Conservation (phyloP, 2,888 invertebrate genomes). For the Mythimna impura region DNA sequence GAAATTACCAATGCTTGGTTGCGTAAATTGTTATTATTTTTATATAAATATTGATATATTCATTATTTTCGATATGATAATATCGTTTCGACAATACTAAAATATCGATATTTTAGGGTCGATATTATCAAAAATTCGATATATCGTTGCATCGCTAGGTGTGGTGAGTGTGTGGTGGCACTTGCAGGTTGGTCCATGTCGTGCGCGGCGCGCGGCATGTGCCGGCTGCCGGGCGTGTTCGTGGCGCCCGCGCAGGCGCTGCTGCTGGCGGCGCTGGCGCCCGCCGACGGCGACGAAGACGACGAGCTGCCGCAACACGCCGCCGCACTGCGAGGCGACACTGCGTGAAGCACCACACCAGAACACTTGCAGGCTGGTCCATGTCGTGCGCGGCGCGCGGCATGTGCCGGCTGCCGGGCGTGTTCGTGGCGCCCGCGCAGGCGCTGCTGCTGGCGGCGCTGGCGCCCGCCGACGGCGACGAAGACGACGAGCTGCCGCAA, state of each 20-base stretch:
- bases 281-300: background rate
- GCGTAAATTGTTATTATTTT: no score
- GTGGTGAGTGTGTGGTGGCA: background rate
- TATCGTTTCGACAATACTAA: no score
- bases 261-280: conserved; percentile 70
- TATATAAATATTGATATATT: no score
- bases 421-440: conserved; percentile 74
- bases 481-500: no score
- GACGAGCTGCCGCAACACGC: no score
- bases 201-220: conserved; percentile 61
- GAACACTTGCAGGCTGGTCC: conserved; percentile 38
- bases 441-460: conserved; percentile 74
- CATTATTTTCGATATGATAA: no score
- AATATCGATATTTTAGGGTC: no score
- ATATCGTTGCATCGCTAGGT: no score
- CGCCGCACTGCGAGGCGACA: background rate
- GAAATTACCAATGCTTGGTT: no score
- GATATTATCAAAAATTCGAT: no score
- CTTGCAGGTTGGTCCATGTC: conserved; percentile 45
- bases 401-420: conserved; percentile 73
- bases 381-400: conserved; percentile 52
- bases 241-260: conserved; percentile 76
- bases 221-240: conserved; percentile 73
- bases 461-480: conserved; percentile 17
- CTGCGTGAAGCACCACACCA: background rate